Percentiles rank a stretch among this genome's conserved stretches.
These are phyloP conservation scores for Adelphocoris suturalis DNA, from an alignment of 2,888 invertebrate genomes.

Conservation along the genomic window DNA sequence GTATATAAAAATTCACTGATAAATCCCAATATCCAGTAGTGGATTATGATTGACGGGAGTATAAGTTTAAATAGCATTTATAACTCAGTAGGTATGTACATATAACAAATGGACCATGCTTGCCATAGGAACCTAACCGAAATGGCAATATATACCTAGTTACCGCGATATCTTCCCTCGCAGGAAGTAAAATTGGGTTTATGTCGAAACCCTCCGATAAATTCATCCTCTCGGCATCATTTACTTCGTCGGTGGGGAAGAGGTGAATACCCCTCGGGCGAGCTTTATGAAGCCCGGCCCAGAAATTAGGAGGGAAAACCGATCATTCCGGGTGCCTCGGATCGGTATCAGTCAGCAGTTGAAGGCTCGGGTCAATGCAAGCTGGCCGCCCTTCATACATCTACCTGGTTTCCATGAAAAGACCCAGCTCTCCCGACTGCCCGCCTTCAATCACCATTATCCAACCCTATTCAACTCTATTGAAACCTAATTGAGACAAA, in stretches of 20 bases:
- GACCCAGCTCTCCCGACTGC: conserved; percentile 2
- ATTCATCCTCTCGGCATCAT: conserved; percentile 31
- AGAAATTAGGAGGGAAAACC: conserved; percentile 35
- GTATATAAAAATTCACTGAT: no score
- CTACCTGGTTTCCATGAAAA: conserved; percentile 34
- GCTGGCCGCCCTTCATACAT: conserved; percentile 48
- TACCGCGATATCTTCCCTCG: background rate
- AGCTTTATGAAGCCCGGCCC: background rate
- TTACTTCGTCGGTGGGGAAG: background rate
- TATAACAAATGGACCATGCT: background rate
- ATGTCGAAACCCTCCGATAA: conserved; percentile 1
- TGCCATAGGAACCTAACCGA: background rate
- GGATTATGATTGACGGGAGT: no score
- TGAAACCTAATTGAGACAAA: conserved; percentile 61
- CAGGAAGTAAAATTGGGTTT: conserved; percentile 12
- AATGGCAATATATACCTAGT: background rate
- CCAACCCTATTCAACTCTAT: conserved; percentile 54
- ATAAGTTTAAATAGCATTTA: no score
- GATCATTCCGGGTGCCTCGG: conserved; percentile 18
- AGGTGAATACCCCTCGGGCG: conserved; percentile 3
- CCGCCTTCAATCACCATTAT: conserved; percentile 6
- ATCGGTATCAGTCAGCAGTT: conserved; percentile 53
- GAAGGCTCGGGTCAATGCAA: conserved; percentile 19
- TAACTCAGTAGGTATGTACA: no score
- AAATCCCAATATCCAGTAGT: no score